These are phyloP conservation scores for Edolisoma coerulescens DNA, from an alignment of 2,113 vertebrate genomes.

Conservation along the genomic window DNA sequence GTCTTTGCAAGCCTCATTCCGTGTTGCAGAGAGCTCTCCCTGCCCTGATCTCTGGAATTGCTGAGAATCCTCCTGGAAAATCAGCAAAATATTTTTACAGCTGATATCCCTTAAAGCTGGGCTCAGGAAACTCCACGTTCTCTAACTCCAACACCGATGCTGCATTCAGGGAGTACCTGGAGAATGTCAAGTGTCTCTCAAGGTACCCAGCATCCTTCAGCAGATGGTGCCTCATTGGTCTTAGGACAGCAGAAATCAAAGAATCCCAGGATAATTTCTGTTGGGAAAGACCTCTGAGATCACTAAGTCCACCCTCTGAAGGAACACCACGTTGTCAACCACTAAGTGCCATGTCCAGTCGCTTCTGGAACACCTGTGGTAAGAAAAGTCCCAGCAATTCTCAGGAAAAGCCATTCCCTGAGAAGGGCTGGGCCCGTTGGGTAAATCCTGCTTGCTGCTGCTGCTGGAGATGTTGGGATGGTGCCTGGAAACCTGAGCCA, in stretches of 20 bases:
- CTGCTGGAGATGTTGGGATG: not conserved
- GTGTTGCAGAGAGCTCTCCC: not conserved
- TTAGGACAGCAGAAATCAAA: not conserved
- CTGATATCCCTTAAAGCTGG: not conserved
- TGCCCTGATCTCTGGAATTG: not conserved
- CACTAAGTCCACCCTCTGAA: not conserved
- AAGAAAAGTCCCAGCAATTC: not conserved
- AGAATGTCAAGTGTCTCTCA: accelerated
- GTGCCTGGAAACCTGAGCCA: not conserved
- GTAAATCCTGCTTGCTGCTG: not conserved
- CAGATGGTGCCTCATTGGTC: accelerated
- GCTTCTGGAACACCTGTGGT: accelerated
- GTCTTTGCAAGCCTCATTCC: not conserved
- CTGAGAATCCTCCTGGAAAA: not conserved
- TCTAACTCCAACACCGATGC: accelerated
- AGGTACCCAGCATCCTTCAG: not conserved
- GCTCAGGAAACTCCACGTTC: not conserved
- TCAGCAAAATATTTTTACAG: not conserved
- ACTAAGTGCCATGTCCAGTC: accelerated
- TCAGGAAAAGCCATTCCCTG: not conserved
- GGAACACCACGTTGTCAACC: accelerated
- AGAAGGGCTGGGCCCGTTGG: not conserved
- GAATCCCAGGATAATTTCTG: not conserved
- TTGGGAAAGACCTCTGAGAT: not conserved
- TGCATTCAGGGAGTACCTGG: not conserved